Percentiles rank a stretch among this genome's conserved stretches.
These are phyloP conservation scores for Achlya flavicornis DNA, from an alignment of 2,888 invertebrate genomes.

Conservation along the genomic window DNA sequence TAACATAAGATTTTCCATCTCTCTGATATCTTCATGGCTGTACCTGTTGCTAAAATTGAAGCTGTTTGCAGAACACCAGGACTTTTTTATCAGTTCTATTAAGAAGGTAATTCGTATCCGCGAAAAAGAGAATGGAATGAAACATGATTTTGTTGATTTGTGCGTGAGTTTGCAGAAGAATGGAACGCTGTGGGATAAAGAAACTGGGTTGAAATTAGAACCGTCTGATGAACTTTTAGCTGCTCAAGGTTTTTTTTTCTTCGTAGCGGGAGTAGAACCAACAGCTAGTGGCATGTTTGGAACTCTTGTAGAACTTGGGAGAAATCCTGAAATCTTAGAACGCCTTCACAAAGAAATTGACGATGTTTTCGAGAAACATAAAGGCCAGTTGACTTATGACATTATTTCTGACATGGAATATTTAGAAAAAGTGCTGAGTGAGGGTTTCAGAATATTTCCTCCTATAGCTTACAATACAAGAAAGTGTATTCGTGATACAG, in stretches of 20 bases:
- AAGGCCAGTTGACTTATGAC: constrained; percentile 51
- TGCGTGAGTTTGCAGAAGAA: constrained; percentile 58
- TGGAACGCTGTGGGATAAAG: constrained; percentile 50
- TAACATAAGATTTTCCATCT: constrained; percentile 45
- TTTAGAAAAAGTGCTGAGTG: constrained; percentile 55
- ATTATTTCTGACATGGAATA: constrained; percentile 52
- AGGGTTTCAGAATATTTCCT: constrained; percentile 57
- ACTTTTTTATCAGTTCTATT: constrained; percentile 60
- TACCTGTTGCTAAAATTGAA: constrained; percentile 46
- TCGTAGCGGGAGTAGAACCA: constrained; percentile 65
- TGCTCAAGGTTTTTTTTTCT: constrained; percentile 68
- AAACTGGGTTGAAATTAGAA: constrained; percentile 51
- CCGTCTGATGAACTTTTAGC: constrained; percentile 62
- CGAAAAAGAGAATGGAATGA: constrained; percentile 46
- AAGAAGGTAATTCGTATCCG: constrained; percentile 55
- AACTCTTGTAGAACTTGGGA: constrained; percentile 53
- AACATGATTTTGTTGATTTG: constrained; percentile 63
- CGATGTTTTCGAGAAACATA: constrained; percentile 37
- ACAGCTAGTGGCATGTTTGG: constrained; percentile 50
- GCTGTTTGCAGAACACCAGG: constrained; percentile 50
- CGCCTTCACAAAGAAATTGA: constrained; percentile 46
- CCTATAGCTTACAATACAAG: constrained; percentile 54
- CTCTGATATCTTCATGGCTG: constrained; percentile 29
- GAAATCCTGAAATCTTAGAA: constrained; percentile 47
- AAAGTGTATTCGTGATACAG: constrained; percentile 48